Evolutionary conservation across 1,140 invertebrate genomes (phyloP), one percentile per base, ranked within the genome.

Genomic region (Dysdera silvatica): DNA sequence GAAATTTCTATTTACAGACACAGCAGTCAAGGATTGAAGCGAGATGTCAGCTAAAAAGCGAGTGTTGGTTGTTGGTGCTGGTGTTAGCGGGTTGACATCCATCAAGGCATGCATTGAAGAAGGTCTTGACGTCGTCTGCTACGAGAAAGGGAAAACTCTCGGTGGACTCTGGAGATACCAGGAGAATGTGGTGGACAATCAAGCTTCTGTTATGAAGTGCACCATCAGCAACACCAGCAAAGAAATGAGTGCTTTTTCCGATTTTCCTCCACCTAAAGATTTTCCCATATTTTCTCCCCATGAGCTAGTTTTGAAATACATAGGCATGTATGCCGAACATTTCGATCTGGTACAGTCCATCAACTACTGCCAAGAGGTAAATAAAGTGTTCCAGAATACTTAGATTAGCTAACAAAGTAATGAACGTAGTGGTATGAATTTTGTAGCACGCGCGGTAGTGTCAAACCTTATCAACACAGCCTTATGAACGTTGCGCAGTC

Each of bases 151-250:
- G 26, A 43, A 69, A 43, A 73, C 75, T 61, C 72, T 80, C 49
- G 80, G 80, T 10, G 80, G 80, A 40, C 69, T 82, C 1, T 81
- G 80, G 80, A 78, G 78, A 47, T 82, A 79, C 67, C 32, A 72
- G 31, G 74, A 77, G 5, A 67, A 74, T 16, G 64, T 67, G 3
- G 68, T 61, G 8, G 16, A 71, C 52, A 45, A 71, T 52, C 24
- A 55, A 66, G 70, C 62, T 61, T 75, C 45, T 70, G 71, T 73
- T 6, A 71, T 70, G 70, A 67, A 69, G 29, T 69, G 65, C 1
- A 76, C 76, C 33, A 45, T 77, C 3, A 78, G 77, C 49, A 79
- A 79, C 59, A 78, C 76, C 3, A 77, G 75, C 62, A 67, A 68
- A 47, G 59, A 68, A 73, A 67, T 70, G 60, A 51, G 24, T 2